Conservation (phyloP, 2,113 vertebrate genomes). For the Tinamus guttatus region DNA sequence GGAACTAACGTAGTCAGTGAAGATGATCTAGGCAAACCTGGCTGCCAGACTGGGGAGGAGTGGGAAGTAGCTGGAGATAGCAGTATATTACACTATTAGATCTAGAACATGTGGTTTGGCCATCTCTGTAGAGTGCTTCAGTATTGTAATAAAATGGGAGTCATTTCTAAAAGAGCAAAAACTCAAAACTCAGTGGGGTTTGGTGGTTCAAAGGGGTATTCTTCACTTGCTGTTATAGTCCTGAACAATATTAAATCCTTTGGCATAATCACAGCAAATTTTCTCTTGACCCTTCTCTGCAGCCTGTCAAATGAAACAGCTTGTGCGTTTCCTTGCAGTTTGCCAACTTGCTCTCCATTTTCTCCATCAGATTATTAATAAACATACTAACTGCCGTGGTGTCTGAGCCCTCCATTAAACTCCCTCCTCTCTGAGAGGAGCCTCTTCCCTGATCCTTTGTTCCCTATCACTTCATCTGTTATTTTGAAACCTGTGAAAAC, state of each 20-base stretch:
- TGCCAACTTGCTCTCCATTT: not conserved
- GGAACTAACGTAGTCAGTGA: not conserved
- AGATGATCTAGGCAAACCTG: not conserved
- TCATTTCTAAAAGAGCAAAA: not conserved
- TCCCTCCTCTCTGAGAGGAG: not conserved
- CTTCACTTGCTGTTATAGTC: not conserved
- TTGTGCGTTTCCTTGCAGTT: not conserved
- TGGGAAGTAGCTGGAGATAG: not conserved
- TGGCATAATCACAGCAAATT: not conserved
- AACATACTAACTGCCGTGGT: not conserved
- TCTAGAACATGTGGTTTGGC: not conserved
- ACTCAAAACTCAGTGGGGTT: not conserved
- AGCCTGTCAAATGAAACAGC: not conserved
- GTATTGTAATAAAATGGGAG: not conserved
- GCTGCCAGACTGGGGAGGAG: not conserved
- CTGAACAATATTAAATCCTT: not conserved
- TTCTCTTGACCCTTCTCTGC: not conserved
- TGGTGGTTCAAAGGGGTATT: not conserved
- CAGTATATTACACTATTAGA: not conserved
- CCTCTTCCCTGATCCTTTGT: not conserved
- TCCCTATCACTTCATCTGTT: not conserved
- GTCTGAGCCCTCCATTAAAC: slow-evolving; percentile 2
- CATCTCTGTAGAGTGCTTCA: not conserved
- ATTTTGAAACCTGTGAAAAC: not conserved
- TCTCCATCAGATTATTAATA: not conserved